Evolutionary conservation across 2,113 vertebrate species (phyloP).

Genomic region (Calidris pygmaea): DNA sequence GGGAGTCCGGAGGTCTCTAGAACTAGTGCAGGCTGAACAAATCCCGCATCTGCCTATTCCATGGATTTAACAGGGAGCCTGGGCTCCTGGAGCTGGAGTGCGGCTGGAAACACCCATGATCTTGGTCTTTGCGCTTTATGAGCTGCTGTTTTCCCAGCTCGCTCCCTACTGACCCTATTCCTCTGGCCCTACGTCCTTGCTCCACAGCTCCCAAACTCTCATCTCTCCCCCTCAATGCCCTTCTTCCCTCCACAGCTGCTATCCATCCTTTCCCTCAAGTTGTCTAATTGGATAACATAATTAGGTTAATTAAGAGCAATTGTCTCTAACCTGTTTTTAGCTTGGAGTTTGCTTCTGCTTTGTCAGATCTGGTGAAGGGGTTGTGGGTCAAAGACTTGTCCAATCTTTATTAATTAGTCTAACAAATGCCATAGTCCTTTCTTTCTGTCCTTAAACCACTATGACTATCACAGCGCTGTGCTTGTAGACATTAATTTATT

Average conservation of each 20-base stretch:
- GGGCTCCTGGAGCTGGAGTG: fast-evolving
- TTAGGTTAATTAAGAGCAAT: background rate
- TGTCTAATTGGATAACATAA: background rate
- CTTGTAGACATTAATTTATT: background rate
- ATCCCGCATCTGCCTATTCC: background rate
- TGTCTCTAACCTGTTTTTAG: background rate
- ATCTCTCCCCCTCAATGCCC: background rate
- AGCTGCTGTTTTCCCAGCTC: background rate
- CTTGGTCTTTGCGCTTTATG: background rate
- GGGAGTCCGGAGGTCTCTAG: background rate
- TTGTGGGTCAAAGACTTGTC: background rate
- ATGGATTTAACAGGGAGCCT: background rate
- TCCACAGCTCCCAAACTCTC: background rate
- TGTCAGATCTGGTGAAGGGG: background rate
- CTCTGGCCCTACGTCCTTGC: background rate
- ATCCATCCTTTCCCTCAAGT: background rate
- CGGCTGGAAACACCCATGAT: fast-evolving
- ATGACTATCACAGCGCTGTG: background rate
- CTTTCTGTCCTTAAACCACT: background rate
- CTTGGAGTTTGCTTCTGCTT: background rate
- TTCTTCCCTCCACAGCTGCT: background rate
- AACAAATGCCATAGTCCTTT: background rate
- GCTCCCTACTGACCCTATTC: background rate
- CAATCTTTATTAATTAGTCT: background rate
- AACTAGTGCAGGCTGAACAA: background rate